These are phyloP conservation scores for Chrysotoxum bicinctum DNA, from an alignment of 2,888 invertebrate genomes.

Conservation along the genomic window DNA sequence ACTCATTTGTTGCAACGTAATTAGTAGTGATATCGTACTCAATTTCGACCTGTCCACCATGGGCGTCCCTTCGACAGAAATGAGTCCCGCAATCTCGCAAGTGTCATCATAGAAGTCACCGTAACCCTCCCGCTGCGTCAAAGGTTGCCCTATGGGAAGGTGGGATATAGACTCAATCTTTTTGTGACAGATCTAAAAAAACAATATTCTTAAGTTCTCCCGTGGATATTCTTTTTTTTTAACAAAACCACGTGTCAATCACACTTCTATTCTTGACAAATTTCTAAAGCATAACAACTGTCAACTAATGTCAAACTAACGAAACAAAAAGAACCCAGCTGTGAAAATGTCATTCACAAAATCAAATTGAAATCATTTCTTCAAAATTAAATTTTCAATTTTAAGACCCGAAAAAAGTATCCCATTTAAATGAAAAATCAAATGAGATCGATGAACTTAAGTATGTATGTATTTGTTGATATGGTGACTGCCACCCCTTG, in stretches of 20 bases:
- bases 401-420: background rate
- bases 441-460: conserved; percentile 4
- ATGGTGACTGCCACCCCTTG: conserved; percentile 2
- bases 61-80: too few species aligned
- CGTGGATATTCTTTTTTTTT: background rate
- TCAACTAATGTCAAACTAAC: conserved; percentile 5
- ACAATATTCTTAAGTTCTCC: background rate
- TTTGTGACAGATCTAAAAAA: too few species aligned
- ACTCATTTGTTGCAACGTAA: too few species aligned
- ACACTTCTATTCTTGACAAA: background rate
- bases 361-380: background rate
- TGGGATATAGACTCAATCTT: too few species aligned
- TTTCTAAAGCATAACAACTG: background rate
- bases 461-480: background rate
- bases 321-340: conserved; percentile 17
- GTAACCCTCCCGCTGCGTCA: too few species aligned
- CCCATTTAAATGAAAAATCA: background rate
- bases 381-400: background rate
- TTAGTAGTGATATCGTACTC: too few species aligned
- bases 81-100: too few species aligned
- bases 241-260: background rate
- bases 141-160: too few species aligned
- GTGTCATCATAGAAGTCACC: too few species aligned
- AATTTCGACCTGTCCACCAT: too few species aligned
- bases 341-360: conserved; percentile 16